Evolutionary conservation across 2,113 vertebrate species (phyloP), one percentile per base, ranked within the genome.

Genomic region (Vulpes vulpes): DNA sequence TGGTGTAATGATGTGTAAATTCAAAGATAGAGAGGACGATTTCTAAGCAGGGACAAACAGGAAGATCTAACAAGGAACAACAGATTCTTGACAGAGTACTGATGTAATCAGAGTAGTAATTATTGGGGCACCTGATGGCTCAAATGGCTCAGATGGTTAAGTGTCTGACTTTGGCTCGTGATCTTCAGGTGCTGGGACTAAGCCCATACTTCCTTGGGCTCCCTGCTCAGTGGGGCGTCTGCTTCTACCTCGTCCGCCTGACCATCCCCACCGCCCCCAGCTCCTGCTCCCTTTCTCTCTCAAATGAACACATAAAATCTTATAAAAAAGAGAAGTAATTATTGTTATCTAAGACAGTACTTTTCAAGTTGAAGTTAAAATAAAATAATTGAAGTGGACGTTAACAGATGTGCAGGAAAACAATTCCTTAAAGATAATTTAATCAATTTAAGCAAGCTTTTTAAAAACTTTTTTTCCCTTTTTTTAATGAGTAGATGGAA

Each of bases 361-460:
- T 53, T 95, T 64, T 38, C 22, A 87, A 94, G 23, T 57, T 64
- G 30, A 90, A 30, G 5, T 71, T 76, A 76, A 92, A 80, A 94
- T 27, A 84, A 91, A 87, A 69, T 5, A 85, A 94, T 12, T 57
- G 23, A 76, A 38, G 27, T 6, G 7, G 19, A 76, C 16, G 22
- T 27, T 74, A 85, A 55, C 57, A 93, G 8, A 74, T 55, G 2
- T 10, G 8, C 60, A 38, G 71, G 14, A 38, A 69, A 55, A 64
- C 38, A 51, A 83, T 79, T 5, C 32, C 12, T 10, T n/a, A 23
- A 85, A 88, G 79, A 60, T 59, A 89, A 57, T 78, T 6, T 71
- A 65, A 64, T 32, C 2, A 71, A 64, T 71, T 79, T 10, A 73
- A 81, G 69, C 8, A 82, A 27, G 10, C 14, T 64, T 89, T 88